Evolutionary conservation across 1,140 invertebrate species (phyloP).

Genomic region (Achatina immaculata): DNA sequence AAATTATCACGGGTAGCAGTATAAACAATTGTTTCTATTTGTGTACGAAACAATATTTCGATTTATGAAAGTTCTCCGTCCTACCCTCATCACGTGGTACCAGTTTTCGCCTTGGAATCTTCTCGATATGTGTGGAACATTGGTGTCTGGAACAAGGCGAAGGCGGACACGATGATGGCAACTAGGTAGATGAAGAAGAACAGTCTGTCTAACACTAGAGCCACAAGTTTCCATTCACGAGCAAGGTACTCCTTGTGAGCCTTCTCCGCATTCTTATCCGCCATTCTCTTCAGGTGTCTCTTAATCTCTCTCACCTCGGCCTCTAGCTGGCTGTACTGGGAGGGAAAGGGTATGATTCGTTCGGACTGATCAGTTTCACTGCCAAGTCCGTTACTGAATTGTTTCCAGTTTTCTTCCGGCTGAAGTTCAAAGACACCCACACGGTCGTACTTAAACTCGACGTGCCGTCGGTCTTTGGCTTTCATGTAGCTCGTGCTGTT

Average conservation of each 20-base stretch:
- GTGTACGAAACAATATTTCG: too few relatives aligned
- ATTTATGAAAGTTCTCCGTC: too few relatives aligned
- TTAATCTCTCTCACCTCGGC: slow-evolving; percentile 65
- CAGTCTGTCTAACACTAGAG: slow-evolving; percentile 67
- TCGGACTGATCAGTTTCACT: slow-evolving; percentile 35
- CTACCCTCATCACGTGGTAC: not conserved
- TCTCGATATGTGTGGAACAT: not conserved
- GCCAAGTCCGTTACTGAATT: not conserved
- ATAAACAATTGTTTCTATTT: too few relatives aligned
- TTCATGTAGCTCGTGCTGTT: slow-evolving; percentile 10
- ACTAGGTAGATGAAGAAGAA: slow-evolving; percentile 70
- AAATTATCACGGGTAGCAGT: too few relatives aligned
- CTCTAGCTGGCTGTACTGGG: slow-evolving; percentile 50
- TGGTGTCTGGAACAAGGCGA: slow-evolving; percentile 56
- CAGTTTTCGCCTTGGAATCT: not conserved
- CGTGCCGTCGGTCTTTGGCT: slow-evolving; percentile 38
- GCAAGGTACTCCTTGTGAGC: slow-evolving; percentile 59
- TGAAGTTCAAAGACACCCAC: slow-evolving; percentile 55
- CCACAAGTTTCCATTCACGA: slow-evolving; percentile 68
- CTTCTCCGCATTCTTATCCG: slow-evolving; percentile 55
- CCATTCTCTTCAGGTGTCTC: slow-evolving; percentile 52
- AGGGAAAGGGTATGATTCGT: slow-evolving; percentile 22
- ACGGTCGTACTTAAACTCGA: slow-evolving; percentile 53
- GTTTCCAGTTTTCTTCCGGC: slow-evolving; percentile 50
- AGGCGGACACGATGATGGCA: slow-evolving; percentile 64